A percentile compares a stretch with the other conserved stretches of the same genome.
These are phyloP conservation scores for Drosophila mulleri DNA, from an alignment of 2,888 invertebrate species.

Conservation along the genomic window DNA sequence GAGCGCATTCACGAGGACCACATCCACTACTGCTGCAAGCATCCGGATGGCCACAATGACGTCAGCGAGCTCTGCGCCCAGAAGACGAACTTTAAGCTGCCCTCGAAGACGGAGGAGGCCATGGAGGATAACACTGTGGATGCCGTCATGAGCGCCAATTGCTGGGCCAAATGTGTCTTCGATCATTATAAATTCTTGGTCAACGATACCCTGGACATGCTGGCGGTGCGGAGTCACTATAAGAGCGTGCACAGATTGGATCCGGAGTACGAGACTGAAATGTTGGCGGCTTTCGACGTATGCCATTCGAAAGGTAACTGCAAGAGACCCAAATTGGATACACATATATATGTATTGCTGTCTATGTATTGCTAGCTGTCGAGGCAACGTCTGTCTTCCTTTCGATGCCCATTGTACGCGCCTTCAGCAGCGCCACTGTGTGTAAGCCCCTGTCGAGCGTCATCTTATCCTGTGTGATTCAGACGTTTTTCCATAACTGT, in stretches of 20 bases:
- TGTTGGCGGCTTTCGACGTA: slow-evolving; percentile 62
- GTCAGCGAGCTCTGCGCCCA: slow-evolving; percentile 64
- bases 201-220: slow-evolving; percentile 61
- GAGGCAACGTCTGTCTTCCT: slow-evolving; percentile 51
- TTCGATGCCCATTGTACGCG: slow-evolving; percentile 28
- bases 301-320: slow-evolving; percentile 65
- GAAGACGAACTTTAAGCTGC: slow-evolving; percentile 63
- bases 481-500: slow-evolving; percentile 75
- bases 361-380: slow-evolving; percentile 51
- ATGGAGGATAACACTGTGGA: slow-evolving; percentile 68
- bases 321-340: neutral
- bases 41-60: slow-evolving; percentile 75
- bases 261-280: slow-evolving; percentile 72
- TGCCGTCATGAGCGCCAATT: slow-evolving; percentile 58
- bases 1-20: slow-evolving; percentile 72
- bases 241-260: slow-evolving; percentile 54
- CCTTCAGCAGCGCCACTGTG: slow-evolving; percentile 41
- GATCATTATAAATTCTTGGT: slow-evolving; percentile 58
- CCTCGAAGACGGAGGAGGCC: slow-evolving; percentile 63
- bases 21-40: slow-evolving; percentile 73
- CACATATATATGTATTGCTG: too few relatives aligned
- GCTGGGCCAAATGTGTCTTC: slow-evolving; percentile 74
- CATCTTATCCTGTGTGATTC: slow-evolving; percentile 71
- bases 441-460: slow-evolving; percentile 70
- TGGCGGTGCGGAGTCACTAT: slow-evolving; percentile 57